Base-by-base conservation (phyloP, 1,140 invertebrate genomes). In the Zeugodacus cucurbitae region DNA sequence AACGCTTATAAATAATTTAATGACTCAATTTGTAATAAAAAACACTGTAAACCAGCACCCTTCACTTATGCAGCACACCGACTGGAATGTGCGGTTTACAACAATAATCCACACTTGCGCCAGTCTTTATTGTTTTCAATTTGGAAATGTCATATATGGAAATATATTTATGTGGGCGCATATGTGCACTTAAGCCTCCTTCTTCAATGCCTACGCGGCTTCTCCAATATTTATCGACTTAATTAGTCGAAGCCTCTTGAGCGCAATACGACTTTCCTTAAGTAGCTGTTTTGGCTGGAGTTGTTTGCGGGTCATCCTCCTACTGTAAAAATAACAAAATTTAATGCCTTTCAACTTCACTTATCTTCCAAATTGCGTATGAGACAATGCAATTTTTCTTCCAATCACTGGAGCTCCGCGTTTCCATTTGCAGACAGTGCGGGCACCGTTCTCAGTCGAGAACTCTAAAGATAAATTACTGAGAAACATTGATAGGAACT, bases 1-100 rank as follows among this genome's bases (percentile, higher is more conserved):
- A 87, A 87, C 58, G 87, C 87, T 44, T n/a, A 87, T 87, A 70
- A 87, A 87, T 87, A 41, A 87, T 2, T 70, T 67, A 87, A 87
- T 70, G 86, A 64, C 34, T 87, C 86, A 87, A 87, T 87, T 87
- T 64, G 54, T 58, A 87, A 87, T 58, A 48, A 86, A 86, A 58
- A 57, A 85, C 6, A n/a, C 64, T 34, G 2, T 29, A 70, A 3
- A 17, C 8, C 7, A 34, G 7, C 37, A 41, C 22, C 70, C 70
- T 78, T 78, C 22, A 14, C 44, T 29, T 29, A 14, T n/a, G 20
- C 10, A 48, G 26, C 22, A 14, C 10, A 14, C 10, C 26, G 44
- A 48, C 17, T 10, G 26, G 22, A 10, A 11, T 14, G 26, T 5
- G n/a, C 11, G 59, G 7, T 41, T 26, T n/a, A 62, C 6, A 59